Conservation (phyloP, 2,113 vertebrate species). For the Tringa solitaria region DNA sequence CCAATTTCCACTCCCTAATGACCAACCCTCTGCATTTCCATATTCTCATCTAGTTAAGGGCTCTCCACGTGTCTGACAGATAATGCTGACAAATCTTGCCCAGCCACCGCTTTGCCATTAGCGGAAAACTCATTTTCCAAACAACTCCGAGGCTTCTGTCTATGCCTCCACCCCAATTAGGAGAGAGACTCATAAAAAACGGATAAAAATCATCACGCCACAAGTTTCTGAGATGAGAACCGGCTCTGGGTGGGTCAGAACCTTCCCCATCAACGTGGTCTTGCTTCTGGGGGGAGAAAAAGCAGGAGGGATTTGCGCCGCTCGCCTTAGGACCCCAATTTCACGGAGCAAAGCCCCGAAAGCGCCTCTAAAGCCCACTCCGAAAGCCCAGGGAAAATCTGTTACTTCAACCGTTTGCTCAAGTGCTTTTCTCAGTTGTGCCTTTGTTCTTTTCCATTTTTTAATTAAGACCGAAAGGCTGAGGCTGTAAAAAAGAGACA, state of each 20-base stretch:
- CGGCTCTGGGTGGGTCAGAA: neutral
- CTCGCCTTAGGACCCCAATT: conserved; percentile 7
- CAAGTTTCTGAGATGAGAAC: neutral
- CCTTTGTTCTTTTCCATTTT: conserved; percentile 37
- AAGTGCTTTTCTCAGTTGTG: neutral
- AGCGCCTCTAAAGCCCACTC: neutral
- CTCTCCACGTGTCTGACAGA: neutral
- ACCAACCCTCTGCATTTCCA: neutral
- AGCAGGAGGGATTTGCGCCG: neutral
- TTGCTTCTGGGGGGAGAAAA: neutral
- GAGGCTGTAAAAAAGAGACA: neutral
- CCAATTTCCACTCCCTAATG: neutral
- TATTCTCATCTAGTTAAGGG: neutral
- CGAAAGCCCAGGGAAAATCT: conserved; percentile 8
- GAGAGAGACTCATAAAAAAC: neutral
- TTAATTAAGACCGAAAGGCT: conserved; percentile 46
- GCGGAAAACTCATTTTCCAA: neutral
- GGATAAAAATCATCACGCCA: neutral
- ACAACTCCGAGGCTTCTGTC: neutral
- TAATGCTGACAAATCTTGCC: neutral
- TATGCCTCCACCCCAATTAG: neutral
- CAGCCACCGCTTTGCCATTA: neutral
- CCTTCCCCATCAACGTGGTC: neutral
- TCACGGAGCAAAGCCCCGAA: neutral
- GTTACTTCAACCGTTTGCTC: neutral